Evolutionary conservation across 2,797 vertebrate genomes (phyloP).

Genomic region (Pitangus sulphuratus): DNA sequence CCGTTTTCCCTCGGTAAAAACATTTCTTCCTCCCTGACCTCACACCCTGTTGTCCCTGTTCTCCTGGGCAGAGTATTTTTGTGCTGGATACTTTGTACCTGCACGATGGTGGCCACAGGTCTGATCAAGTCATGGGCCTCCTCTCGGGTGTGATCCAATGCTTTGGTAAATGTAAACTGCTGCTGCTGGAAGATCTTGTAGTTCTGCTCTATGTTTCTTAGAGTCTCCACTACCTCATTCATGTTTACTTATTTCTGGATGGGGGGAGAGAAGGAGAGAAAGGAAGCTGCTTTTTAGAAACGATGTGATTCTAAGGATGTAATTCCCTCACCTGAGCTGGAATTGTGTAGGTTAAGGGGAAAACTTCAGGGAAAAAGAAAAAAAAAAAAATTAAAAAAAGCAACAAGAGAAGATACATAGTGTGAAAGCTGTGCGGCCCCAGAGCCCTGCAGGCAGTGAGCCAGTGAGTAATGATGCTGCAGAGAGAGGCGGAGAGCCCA

Average conservation of each 20-base stretch:
- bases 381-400: background rate
- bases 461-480: background rate
- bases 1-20: background rate
- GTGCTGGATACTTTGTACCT: constrained; percentile 62
- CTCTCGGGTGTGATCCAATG: constrained; percentile 76
- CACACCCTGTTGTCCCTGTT: rapidly evolving
- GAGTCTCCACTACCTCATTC: constrained; percentile 72
- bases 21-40: background rate
- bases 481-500: background rate
- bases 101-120: constrained; percentile 74
- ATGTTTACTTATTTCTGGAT: constrained; percentile 48
- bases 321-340: background rate
- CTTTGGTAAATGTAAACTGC: constrained; percentile 79
- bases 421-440: background rate
- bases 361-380: background rate
- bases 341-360: background rate
- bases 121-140: constrained; percentile 72
- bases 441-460: background rate
- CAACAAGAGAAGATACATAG: background rate
- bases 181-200: constrained; percentile 81
- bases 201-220: constrained; percentile 70
- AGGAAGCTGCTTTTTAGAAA: background rate
- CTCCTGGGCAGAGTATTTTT: rapidly evolving
- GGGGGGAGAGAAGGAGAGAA: background rate
- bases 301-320: rapidly evolving